Evolutionary conservation across 2,888 invertebrate species (phyloP).

Genomic region (Stratiomys singularior): DNA sequence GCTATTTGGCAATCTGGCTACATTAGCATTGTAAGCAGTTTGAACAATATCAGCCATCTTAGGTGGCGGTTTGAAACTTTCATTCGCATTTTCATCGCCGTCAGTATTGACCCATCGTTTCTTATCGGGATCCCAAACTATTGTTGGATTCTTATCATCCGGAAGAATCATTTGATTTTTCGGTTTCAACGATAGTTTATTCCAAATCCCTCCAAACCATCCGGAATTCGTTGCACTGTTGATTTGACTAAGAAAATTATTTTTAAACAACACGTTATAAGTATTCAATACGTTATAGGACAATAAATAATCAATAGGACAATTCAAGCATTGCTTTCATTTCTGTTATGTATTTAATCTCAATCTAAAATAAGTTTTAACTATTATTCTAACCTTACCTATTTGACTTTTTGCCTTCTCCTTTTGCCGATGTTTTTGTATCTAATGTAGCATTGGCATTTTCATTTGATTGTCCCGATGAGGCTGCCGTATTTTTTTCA

Average conservation of each 20-base stretch:
- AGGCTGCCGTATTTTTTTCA: neutral
- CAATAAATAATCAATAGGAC: too few species aligned
- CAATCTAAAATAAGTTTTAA: too few species aligned
- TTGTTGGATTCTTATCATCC: conserved; percentile 92
- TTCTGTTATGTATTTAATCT: too few species aligned
- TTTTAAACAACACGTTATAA: too few species aligned
- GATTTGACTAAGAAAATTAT: neutral
- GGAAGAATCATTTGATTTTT: conserved; percentile 97
- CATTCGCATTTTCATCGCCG: conserved; percentile 71
- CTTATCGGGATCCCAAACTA: conserved; percentile 91
- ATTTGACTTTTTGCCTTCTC: conserved; percentile 16
- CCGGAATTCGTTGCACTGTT: conserved; percentile 65
- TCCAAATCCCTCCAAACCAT: conserved; percentile 90
- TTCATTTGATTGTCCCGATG: neutral
- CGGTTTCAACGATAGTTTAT: conserved; percentile 81
- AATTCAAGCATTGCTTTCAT: too few species aligned
- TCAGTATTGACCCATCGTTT: conserved; percentile 89
- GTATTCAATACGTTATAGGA: too few species aligned
- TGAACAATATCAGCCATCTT: conserved; percentile 71
- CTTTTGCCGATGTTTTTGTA: conserved; percentile 30
- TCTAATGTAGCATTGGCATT: neutral
- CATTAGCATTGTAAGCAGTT: conserved; percentile 43
- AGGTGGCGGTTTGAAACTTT: conserved; percentile 74
- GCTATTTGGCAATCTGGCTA: too few species aligned
- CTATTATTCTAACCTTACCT: conserved; percentile 14